Conservation (phyloP, 2,797 vertebrate species). For the Microtus californicus region DNA sequence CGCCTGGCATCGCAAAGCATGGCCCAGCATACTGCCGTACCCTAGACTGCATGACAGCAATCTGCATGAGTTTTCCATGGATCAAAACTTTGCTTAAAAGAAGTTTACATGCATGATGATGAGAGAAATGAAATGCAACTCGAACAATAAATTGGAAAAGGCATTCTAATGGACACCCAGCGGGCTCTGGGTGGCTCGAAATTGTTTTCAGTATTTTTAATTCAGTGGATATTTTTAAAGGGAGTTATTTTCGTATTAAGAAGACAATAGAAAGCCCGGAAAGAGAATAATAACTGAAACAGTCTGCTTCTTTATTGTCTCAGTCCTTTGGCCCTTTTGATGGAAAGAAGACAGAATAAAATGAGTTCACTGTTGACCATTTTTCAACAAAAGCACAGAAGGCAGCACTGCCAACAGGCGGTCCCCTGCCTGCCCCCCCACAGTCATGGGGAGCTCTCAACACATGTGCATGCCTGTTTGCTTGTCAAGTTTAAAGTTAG, state of each 20-base stretch:
- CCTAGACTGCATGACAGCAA: not conserved
- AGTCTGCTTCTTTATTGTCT: not conserved
- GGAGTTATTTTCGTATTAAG: slow-evolving; percentile 19
- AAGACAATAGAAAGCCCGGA: not conserved
- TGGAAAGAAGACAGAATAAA: not conserved
- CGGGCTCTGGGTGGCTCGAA: not conserved
- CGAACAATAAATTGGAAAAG: not conserved
- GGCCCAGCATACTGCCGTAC: not conserved
- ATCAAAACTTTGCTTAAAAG: slow-evolving; percentile 7
- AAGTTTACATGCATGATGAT: not conserved
- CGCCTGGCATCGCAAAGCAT: too few relatives aligned
- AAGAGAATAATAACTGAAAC: not conserved
- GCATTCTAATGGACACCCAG: not conserved
- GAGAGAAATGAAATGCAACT: not conserved
- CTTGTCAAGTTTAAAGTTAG: not conserved
- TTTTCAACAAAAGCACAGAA: not conserved
- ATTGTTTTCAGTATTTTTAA: not conserved
- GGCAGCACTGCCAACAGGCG: not conserved
- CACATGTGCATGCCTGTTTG: not conserved
- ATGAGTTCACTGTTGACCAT: not conserved
- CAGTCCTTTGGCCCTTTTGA: not conserved
- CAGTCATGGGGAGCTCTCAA: not conserved
- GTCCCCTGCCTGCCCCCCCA: not conserved
- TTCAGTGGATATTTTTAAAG: not conserved
- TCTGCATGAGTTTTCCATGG: not conserved